phyloP scores from a whole-genome alignment of 2,113 vertebrate genomes.

The Oncorhynchus kisutch region DNA sequence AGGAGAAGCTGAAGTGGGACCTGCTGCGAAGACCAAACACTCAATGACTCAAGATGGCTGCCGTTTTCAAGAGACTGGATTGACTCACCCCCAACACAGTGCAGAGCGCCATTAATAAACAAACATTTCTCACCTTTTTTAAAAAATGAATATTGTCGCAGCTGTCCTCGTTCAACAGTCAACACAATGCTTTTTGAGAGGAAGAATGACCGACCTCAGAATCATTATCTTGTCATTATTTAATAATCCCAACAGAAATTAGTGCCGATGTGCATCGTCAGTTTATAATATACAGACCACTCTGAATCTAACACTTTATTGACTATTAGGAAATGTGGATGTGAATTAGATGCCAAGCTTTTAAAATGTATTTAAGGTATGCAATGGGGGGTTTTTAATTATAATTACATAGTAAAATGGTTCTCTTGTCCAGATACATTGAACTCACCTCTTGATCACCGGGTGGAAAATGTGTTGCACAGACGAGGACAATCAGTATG shows the following conservation, averaged over 20 bases:
- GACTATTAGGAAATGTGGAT: constrained; percentile 19
- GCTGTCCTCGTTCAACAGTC: constrained; percentile 30
- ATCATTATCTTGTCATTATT: constrained; percentile 6
- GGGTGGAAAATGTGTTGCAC: neutral
- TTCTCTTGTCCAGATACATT: neutral
- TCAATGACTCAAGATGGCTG: constrained; percentile 7
- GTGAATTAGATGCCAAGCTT: constrained; percentile 28
- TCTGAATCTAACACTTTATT: neutral
- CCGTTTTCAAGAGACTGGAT: constrained; percentile 59
- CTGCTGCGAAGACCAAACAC: constrained; percentile 44
- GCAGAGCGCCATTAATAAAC: constrained; percentile 40
- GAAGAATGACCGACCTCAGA: constrained; percentile 41
- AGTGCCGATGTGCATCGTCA: constrained; percentile 32
- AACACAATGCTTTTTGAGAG: constrained; percentile 26
- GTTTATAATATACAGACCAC: constrained; percentile 14
- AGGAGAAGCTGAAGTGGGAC: constrained; percentile 55
- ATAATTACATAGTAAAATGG: neutral
- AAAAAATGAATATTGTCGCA: constrained; percentile 34
- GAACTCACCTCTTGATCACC: neutral
- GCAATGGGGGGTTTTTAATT: neutral
- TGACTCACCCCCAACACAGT: constrained; percentile 1
- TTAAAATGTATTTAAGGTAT: constrained; percentile 6
- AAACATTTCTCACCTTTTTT: constrained; percentile 44
- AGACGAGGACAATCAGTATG: constrained; percentile 40
- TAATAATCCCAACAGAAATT: constrained; percentile 27